phyloP scores from a whole-genome alignment of 2,113 vertebrate genomes.

The Stigmatopora nigra region DNA sequence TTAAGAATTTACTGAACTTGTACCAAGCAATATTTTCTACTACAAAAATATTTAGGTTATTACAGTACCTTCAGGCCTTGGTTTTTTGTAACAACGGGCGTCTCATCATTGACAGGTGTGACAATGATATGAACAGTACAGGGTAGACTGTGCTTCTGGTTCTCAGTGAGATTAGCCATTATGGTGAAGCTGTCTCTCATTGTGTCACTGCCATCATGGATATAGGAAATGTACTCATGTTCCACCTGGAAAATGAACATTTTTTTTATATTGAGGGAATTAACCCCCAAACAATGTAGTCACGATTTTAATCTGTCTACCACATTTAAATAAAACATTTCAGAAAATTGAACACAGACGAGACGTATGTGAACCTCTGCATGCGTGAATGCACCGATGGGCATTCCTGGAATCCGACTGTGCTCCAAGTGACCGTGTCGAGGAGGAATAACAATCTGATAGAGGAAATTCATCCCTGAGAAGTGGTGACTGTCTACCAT shows the following conservation, averaged over 20 bases:
- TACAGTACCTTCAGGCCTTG: conserved; percentile 72
- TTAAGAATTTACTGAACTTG: not conserved
- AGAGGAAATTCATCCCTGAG: conserved; percentile 72
- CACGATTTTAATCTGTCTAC: not conserved
- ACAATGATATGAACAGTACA: conserved; percentile 68
- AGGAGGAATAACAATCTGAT: conserved; percentile 71
- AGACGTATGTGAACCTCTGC: conserved; percentile 70
- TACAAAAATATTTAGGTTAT: not conserved
- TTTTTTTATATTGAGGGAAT: not conserved
- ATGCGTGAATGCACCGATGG: conserved; percentile 76
- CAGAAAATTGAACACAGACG: not conserved
- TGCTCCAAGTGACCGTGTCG: conserved; percentile 77
- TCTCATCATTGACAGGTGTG: conserved; percentile 76
- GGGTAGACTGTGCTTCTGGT: conserved; percentile 75
- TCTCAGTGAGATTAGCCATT: conserved; percentile 72
- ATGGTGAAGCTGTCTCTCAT: conserved; percentile 77
- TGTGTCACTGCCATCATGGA: conserved; percentile 79
- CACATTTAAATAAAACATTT: not conserved
- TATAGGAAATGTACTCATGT: conserved; percentile 75
- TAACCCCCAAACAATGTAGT: not conserved
- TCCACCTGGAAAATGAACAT: conserved; percentile 68
- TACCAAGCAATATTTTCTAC: not conserved
- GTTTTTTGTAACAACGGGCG: conserved; percentile 73
- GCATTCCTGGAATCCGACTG: conserved; percentile 67
- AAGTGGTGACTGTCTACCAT: conserved; percentile 74